Base-by-base conservation (phyloP, 1,140 invertebrate species). In the Aphidius ervi region DNA sequence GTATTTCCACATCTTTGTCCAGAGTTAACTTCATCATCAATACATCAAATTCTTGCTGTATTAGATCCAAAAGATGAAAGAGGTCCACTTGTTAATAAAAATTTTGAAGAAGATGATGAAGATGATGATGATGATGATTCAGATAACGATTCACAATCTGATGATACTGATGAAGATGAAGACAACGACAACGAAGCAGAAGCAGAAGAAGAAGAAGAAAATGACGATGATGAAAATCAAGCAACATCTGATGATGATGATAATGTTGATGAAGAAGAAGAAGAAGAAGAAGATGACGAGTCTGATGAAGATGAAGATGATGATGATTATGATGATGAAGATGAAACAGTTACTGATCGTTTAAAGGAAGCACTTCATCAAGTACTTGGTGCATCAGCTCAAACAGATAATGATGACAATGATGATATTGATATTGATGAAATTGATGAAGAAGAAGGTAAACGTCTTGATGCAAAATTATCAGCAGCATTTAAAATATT, bases 341-440 rank as follows among this genome's bases (percentile, higher is more conserved):
- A 87, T 57, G 82, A 84, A 63, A 87, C 84, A 53, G 81, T 82
- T 9, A 86, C 83, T 23, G 87, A 90, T 67, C 84, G 86, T 68
- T 68, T 90, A 23, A 79, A 84, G 67, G 71, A 85, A 63, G 87
- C 87, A 41, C 79, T 89, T 3, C 82, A 83, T 64, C 81, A 87
- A 73, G 87, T 84, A 9, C 69, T 89, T 9, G 85, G 84, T 8
- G 81, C 81, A 48, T 80, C 78, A 2, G 67, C 73, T 9, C 79
- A 85, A 65, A 82, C 82, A 41, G 87, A 88, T 56, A 80, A 83
- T 66, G 86, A 85, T 31, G 87, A 89, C 55, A 80, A 83, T 37
- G 88, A 88, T 71, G 89, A 88, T 61, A 78, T 91, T 7, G 88
- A 92, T 65, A 82, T 90, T 16, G 89, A 92, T 69, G 82, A 90